Evolutionary conservation across 2,113 vertebrate species (phyloP), one percentile per base, ranked within the genome.

Genomic region (Cinclus mexicanus): DNA sequence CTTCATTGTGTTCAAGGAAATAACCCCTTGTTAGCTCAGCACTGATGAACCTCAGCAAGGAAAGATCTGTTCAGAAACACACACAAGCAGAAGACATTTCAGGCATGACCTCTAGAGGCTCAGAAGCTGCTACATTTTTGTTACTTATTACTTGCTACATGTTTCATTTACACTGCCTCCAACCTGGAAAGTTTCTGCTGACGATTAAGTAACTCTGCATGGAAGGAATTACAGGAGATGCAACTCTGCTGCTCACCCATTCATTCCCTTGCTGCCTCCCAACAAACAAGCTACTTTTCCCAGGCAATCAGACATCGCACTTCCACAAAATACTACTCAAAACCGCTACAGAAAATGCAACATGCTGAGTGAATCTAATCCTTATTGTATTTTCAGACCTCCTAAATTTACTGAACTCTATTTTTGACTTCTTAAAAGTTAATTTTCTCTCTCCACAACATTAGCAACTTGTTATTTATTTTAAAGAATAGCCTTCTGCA

Each of bases 1-100:
- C 99, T 96, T 99, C 99, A 95, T 99, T 99, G 98, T 99, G 99
- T 93, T 99, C 99, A 95, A 99, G 99, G 98, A 99, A 99, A 98
- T 99, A 99, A 44, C 99, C 99, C 97, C 99, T 98, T 64, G 99
- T 99, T 93, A 99, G 98, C 95, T 99, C 99, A 39, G 99, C 97
- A 88, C 98, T 98, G 97, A 99, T 98, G 98, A 99, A 99, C 80
- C 98, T 98, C 70, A 99, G 94, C 93, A 99, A 92, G 13, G 99
- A 99, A 57, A 99, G 98, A 92, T 99, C 99, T 99, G 96, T 96
- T 65, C 89, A 97, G 89, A 97, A 92, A 96, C 93, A 97, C 90
- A 46, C 65, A 94, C 4, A 91, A 94, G 76, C 50, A 95, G 46
- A 93, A 93, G 52, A 35, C 21, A 89, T 13, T 94, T 93, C 20